Evolutionary conservation across 1,140 invertebrate species (phyloP), one percentile per base, ranked within the genome.

Genomic region (Propsilocerus akamusi): DNA sequence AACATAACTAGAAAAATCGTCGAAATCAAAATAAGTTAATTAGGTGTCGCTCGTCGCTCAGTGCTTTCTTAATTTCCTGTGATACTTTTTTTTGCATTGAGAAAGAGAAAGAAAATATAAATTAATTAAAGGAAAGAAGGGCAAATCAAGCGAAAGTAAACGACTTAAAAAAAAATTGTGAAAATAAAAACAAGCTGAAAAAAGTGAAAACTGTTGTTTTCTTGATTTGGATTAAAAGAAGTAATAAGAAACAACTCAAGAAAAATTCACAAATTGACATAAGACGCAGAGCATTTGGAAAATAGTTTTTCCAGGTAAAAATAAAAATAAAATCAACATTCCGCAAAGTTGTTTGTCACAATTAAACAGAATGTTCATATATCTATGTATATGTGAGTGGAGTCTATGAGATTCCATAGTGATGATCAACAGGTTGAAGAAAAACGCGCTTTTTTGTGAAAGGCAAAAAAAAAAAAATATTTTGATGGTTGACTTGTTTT

Each of bases 201-300:
- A 41, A 41, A 41, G 34, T 41, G 34, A 41, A 41, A 41, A 41
- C 22, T 41, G 34, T 41, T 20, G n/a, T n/a, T 41, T 41, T n/a
- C n/a, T n/a, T n/a, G n/a, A 41, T 41, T 41, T 41, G 34, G 34
- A 41, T 41, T 41, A 41, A 14, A 41, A n/a, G n/a, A n/a, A n/a
- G n/a, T n/a, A n/a, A n/a, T n/a, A n/a, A n/a, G n/a, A n/a, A n/a
- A n/a, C n/a, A n/a, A n/a, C n/a, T n/a, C n/a, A n/a, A n/a, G n/a
- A n/a, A n/a, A n/a, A n/a, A n/a, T n/a, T n/a, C n/a, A n/a, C n/a
- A n/a, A n/a, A n/a, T n/a, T n/a, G n/a, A n/a, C n/a, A n/a, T n/a
- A n/a, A n/a, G n/a, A n/a, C n/a, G n/a, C n/a, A n/a, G n/a, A n/a
- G n/a, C n/a, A 17, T 41, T 41, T 20, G 22, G 22, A 41, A 10